Conservation (phyloP, 2,888 invertebrate species). For the Synergus gifuensis region DNA sequence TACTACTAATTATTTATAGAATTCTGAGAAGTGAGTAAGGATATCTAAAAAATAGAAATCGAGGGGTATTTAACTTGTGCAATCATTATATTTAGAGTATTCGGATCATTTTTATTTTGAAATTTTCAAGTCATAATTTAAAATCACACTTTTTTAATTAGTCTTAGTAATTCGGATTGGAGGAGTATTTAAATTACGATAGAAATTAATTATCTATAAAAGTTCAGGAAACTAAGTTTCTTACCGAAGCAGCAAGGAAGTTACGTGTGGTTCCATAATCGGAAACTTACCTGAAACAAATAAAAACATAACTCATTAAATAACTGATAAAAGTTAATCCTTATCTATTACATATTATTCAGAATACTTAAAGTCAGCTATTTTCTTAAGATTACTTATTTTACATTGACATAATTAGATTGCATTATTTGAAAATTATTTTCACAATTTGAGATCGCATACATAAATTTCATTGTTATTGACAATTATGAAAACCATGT, state of each 20-base stretch:
- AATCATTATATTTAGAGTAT: not conserved
- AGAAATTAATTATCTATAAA: not conserved
- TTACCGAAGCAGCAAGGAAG: not conserved
- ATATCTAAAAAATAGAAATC: not conserved
- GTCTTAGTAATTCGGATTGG: not conserved
- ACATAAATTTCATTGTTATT: not conserved
- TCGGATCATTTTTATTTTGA: not conserved
- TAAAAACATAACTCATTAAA: constrained; percentile 24
- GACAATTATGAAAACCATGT: too few species aligned
- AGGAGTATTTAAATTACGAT: not conserved
- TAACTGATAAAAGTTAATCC: too few species aligned
- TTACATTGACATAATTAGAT: not conserved
- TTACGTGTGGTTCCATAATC: not conserved
- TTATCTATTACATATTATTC: too few species aligned
- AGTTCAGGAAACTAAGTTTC: not conserved
- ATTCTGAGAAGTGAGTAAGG: not conserved
- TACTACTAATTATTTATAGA: not conserved
- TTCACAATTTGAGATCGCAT: not conserved
- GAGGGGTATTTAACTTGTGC: not conserved
- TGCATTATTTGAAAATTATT: not conserved
- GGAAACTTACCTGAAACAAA: constrained; percentile 52
- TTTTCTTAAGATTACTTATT: not conserved
- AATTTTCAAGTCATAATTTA: not conserved
- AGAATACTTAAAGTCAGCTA: not conserved
- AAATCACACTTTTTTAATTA: not conserved